Percentiles rank a stretch among this genome's conserved stretches.
phyloP scores from a whole-genome alignment of 2,888 invertebrate genomes.

The Aporophyla nigra region DNA sequence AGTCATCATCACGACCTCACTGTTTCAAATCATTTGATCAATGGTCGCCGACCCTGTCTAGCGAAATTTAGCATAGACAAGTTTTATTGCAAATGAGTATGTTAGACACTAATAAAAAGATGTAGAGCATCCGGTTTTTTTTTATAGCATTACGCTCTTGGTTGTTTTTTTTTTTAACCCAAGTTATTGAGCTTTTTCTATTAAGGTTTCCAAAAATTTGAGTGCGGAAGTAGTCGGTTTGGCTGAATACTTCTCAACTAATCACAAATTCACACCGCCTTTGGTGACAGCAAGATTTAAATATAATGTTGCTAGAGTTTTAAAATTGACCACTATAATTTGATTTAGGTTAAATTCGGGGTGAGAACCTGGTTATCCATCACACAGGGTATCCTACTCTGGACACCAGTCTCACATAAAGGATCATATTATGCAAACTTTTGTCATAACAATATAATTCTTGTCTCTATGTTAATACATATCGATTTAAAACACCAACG shows the following conservation, averaged over 20 bases:
- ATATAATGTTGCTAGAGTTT: background rate
- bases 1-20: slow-evolving; percentile 67
- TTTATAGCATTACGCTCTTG: background rate
- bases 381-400: no score
- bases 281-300: slow-evolving; percentile 3
- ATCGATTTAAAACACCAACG: slow-evolving; percentile 38
- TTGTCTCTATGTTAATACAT: background rate
- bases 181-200: slow-evolving; percentile 6
- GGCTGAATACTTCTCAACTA: background rate
- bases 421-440: no score
- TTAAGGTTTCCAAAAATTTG: background rate
- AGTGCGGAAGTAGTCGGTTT: background rate
- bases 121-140: slow-evolving; percentile 36
- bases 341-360: no score
- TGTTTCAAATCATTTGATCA: slow-evolving; percentile 50
- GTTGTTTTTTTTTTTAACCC: background rate
- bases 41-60: slow-evolving; percentile 52
- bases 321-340: no score
- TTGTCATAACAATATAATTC: no score
- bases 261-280: background rate
- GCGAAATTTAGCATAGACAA: slow-evolving; percentile 24
- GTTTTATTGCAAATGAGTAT: slow-evolving; percentile 40
- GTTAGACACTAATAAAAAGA: slow-evolving; percentile 14
- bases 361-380: no score
- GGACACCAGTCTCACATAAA: no score